A percentile compares a stretch with the other conserved stretches of the same genome.
phyloP scores from a whole-genome alignment of 1,140 invertebrate genomes.

The Pteromalus puparum region DNA sequence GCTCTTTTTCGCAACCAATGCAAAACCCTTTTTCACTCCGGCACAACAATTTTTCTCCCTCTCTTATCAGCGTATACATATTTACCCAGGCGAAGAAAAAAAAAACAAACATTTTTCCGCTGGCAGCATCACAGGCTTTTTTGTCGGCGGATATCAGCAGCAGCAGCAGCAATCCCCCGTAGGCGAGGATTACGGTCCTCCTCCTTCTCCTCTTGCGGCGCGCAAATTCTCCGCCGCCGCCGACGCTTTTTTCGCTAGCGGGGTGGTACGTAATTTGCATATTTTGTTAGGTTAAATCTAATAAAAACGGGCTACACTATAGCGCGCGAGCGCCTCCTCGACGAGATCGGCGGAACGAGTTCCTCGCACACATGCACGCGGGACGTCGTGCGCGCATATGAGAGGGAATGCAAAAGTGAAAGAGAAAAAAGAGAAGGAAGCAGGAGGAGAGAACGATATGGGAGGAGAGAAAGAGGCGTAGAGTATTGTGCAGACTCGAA shows the following conservation, averaged over 20 bases:
- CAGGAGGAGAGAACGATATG: background rate
- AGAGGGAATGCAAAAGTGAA: conserved; percentile 5
- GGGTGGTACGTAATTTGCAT: conserved; percentile 67
- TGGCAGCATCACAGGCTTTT: conserved; percentile 30
- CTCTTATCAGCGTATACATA: conserved; percentile 43
- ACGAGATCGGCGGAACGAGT: conserved; percentile 32
- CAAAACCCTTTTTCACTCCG: conserved; percentile 30
- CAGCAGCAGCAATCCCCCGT: conserved; percentile 67
- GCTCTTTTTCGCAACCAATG: conserved; percentile 36
- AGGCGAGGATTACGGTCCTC: conserved; percentile 70
- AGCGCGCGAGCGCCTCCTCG: background rate
- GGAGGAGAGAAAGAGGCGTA: background rate
- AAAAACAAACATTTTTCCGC: conserved; percentile 35
- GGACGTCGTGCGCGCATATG: background rate
- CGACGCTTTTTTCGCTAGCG: conserved; percentile 14
- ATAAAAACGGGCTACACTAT: conserved; percentile 38
- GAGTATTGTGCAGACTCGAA: too few relatives aligned
- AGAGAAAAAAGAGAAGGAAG: conserved; percentile 2
- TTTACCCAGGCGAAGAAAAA: conserved; percentile 33
- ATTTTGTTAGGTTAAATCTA: conserved; percentile 65
- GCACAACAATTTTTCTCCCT: conserved; percentile 32
- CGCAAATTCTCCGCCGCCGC: conserved; percentile 55
- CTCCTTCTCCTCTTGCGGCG: conserved; percentile 52
- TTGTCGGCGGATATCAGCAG: conserved; percentile 61
- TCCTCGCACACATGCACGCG: background rate